These are phyloP conservation scores for Tetranychus urticae DNA, from an alignment of 1,140 invertebrate species.

Conservation along the genomic window DNA sequence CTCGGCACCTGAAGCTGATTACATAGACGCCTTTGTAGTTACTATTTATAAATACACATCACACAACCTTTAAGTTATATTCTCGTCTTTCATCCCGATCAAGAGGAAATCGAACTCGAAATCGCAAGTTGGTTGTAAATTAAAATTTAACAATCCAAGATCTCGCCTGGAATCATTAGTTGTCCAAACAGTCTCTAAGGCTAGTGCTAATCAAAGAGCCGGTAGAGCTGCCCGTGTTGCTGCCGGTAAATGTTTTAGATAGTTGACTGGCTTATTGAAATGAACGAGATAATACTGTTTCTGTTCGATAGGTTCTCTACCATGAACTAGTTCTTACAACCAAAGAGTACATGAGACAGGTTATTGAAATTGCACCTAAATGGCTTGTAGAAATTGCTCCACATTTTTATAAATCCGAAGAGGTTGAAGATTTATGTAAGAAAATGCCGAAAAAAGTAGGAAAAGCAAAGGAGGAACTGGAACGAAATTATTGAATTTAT, in stretches of 20 bases:
- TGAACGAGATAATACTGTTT: conserved; percentile 95
- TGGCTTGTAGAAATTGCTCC: conserved; percentile 98
- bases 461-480: conserved; percentile 4
- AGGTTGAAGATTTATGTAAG: conserved; percentile 25
- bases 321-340: conserved; percentile 97
- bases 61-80: conserved; percentile 86
- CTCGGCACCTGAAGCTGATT: conserved; percentile 95
- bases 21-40: conserved; percentile 87
- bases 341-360: conserved; percentile 98
- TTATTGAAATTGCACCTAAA: conserved; percentile 94
- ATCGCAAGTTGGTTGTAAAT: conserved; percentile 96
- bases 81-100: conserved; percentile 79
- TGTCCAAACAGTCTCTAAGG: conserved; percentile 93
- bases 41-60: conserved; percentile 98
- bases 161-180: conserved; percentile 98
- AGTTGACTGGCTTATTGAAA: conserved; percentile 93
- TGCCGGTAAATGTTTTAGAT: conserved; percentile 88
- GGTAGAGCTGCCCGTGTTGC: conserved; percentile 88
- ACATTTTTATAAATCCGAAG: conserved; percentile 66
- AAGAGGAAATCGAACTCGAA: conserved; percentile 97
- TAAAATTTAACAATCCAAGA: conserved; percentile 99
- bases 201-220: conserved; percentile 88
- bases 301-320: conserved; percentile 97
- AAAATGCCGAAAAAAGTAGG: conserved; percentile 10
- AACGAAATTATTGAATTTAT: background rate